These are phyloP conservation scores for Ibycter americanus DNA, from an alignment of 2,797 vertebrate genomes.

Conservation along the genomic window DNA sequence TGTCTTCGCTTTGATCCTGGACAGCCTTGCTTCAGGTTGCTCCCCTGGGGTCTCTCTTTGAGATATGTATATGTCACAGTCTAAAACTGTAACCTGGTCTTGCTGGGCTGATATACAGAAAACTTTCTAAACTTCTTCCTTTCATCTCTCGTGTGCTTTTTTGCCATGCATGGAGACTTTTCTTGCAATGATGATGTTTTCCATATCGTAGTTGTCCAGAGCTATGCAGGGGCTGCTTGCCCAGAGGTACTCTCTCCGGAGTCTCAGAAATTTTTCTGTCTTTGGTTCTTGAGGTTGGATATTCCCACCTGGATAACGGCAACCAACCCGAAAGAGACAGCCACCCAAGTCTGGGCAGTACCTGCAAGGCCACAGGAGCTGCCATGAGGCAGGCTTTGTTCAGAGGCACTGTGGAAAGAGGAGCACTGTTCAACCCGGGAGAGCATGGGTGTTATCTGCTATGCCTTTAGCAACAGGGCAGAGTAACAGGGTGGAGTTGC, in stretches of 20 bases:
- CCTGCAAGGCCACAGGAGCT: neutral
- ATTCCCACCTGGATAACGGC: neutral
- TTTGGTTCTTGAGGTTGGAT: neutral
- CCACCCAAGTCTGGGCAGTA: accelerated
- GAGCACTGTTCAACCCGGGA: neutral
- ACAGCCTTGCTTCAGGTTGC: neutral
- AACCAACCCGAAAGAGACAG: neutral
- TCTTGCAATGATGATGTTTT: neutral
- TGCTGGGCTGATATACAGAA: neutral
- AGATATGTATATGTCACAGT: neutral
- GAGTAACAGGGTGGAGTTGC: neutral
- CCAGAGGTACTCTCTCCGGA: neutral
- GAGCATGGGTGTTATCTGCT: neutral
- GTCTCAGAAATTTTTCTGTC: neutral
- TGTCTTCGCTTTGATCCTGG: neutral
- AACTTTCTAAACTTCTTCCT: neutral
- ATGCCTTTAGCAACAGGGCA: neutral
- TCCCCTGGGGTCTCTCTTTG: neutral
- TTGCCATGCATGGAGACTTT: accelerated
- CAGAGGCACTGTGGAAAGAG: neutral
- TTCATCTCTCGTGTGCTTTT: neutral
- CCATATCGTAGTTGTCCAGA: neutral
- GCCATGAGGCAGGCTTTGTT: neutral
- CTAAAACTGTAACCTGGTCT: neutral
- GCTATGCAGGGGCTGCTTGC: neutral